Conservation (phyloP, 2,797 vertebrate genomes). For the Champsocephalus esox region DNA sequence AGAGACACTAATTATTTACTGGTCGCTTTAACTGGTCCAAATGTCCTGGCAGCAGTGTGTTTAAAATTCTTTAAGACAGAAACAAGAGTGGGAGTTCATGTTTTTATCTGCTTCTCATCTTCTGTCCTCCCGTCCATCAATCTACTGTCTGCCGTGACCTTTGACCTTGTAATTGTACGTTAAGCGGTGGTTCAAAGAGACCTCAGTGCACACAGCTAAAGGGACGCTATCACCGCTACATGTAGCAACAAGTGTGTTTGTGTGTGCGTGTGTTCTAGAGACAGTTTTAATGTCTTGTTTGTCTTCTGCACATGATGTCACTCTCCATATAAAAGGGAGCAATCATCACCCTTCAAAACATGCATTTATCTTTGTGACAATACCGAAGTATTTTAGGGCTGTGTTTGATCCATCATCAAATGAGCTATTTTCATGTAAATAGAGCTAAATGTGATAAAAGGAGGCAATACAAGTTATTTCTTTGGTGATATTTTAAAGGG, state of each 20-base stretch:
- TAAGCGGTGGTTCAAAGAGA: slow-evolving; percentile 31
- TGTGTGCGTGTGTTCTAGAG: too few relatives aligned
- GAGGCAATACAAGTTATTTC: too few relatives aligned
- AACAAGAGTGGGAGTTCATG: not conserved
- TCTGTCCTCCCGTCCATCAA: slow-evolving; percentile 14
- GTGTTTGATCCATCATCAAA: too few relatives aligned
- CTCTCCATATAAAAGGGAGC: too few relatives aligned
- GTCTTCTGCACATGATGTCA: too few relatives aligned
- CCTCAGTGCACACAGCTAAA: slow-evolving; percentile 20
- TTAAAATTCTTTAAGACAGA: not conserved
- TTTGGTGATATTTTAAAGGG: too few relatives aligned
- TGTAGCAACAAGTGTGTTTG: not conserved
- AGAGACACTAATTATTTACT: not conserved
- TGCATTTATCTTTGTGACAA: too few relatives aligned
- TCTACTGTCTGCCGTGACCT: slow-evolving; percentile 33
- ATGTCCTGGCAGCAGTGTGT: not conserved
- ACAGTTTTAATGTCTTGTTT: too few relatives aligned
- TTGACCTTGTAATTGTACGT: slow-evolving; percentile 36
- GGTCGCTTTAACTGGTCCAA: not conserved
- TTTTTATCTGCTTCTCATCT: slow-evolving; percentile 15
- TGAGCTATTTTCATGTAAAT: too few relatives aligned
- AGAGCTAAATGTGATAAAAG: too few relatives aligned
- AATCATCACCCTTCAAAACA: too few relatives aligned
- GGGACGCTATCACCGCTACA: not conserved
- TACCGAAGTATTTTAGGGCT: too few relatives aligned